Base-by-base conservation (phyloP, 2,797 vertebrate species). In the Karalla daura region DNA sequence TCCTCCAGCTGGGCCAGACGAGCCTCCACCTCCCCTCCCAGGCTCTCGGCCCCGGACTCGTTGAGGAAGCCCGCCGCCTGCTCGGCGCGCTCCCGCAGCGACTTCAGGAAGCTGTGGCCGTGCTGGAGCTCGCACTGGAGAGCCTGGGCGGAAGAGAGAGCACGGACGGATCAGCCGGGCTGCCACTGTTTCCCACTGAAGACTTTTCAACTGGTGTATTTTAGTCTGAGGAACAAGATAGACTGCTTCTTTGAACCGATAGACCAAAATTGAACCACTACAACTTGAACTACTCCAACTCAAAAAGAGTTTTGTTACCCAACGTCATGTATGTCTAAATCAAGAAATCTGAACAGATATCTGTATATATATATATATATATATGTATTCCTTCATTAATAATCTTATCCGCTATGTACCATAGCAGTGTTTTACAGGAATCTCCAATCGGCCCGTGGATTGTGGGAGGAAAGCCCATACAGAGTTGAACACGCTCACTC, bases 81-180 rank as follows among this genome's bases (percentile, higher is more conserved):
- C 69, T 98, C 96, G 0, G 93, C 95, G 44, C 93, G 94, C 85
- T 94, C 93, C 64, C 97, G 93, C 35, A 96, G 93, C 1, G 94
- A 94, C 90, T 98, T 99, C 67, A 98, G 92, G 81, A 96, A 91
- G 75, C 91, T 87, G 71, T 98, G 95, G 6, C 97, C 97, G 46
- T 94, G 91, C 63, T 98, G 96, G 89, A 97, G 95, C 69, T 98
- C 96, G 46, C 91, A 91, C 76, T 98, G 92, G 0, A 95, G 89
- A 62, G 61, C 70, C 94, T 95, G 78, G 59, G 39, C 24, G 40
- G 59, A 56, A 63, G 49, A 73, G 30, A 70, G 4, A 78, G 50
- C 9, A 81, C 61, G 77, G 41, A 59, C 28, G 63, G 43, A 25
- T 77, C 43, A 70, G 13, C 39, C 49, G 54, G 14, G 24, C 12